Conservation (phyloP, 1,140 invertebrate genomes). For the Gryon sp. region DNA sequence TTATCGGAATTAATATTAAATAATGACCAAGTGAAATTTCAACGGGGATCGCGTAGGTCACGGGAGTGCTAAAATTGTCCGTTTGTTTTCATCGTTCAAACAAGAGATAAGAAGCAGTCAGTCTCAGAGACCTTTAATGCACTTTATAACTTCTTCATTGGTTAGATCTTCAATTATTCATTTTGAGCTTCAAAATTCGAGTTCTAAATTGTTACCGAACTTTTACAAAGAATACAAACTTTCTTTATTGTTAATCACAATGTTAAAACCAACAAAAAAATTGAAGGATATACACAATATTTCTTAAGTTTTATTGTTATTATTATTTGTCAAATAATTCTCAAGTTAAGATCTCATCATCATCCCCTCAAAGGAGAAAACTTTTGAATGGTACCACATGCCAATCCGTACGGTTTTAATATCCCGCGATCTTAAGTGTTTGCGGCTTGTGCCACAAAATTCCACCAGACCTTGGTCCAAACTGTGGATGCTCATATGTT, state of each 20-base stretch:
- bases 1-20: conserved; percentile 20
- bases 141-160: conserved; percentile 9
- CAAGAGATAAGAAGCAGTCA: not conserved
- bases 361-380: conserved; percentile 33
- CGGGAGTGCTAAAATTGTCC: not conserved
- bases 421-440: conserved; percentile 68
- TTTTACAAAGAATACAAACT: too few species aligned
- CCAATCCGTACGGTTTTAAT: conserved; percentile 63
- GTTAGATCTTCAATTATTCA: too few species aligned
- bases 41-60: not conserved
- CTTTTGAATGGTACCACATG: conserved; percentile 56
- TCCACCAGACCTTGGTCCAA: conserved; percentile 27
- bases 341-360: too few species aligned
- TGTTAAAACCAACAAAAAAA: too few species aligned
- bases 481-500: too few species aligned
- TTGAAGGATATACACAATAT: too few species aligned
- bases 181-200: too few species aligned
- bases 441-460: conserved; percentile 21
- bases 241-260: too few species aligned
- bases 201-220: too few species aligned
- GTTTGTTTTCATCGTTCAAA: not conserved
- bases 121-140: conserved; percentile 1
- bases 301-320: too few species aligned
- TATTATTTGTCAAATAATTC: too few species aligned
- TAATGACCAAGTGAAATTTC: not conserved